Conservation (phyloP, 1,140 invertebrate species). For the Pogonus chalceus region DNA sequence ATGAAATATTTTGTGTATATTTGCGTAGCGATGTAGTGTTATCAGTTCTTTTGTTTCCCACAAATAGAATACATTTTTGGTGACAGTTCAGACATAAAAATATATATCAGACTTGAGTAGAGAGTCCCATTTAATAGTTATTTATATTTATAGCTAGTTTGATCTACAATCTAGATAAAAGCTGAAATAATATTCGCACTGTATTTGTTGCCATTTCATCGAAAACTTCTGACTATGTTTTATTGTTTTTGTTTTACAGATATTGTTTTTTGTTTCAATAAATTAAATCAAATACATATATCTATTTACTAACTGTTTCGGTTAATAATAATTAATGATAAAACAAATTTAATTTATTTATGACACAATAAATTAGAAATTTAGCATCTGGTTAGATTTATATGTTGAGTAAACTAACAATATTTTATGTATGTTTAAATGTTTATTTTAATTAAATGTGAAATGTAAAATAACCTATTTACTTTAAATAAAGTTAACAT, state of each 20-base stretch:
- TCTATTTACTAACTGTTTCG: neutral
- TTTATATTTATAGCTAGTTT: neutral
- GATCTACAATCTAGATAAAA: neutral
- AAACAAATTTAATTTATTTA: too few relatives aligned
- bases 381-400: too few relatives aligned
- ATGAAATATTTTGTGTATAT: neutral
- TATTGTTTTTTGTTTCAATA: neutral
- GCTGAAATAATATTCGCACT: neutral
- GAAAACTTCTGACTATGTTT: too few relatives aligned
- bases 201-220: neutral
- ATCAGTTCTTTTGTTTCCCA: neutral
- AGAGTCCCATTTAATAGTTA: constrained; percentile 4
- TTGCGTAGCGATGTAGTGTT: neutral
- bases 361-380: too few relatives aligned
- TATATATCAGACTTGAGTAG: neutral
- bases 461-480: too few relatives aligned
- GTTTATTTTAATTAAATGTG: too few relatives aligned
- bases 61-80: constrained; percentile 2
- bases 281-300: too few relatives aligned
- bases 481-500: too few relatives aligned
- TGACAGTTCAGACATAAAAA: constrained; percentile 1
- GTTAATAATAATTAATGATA: too few relatives aligned
- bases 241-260: neutral
- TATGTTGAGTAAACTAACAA: too few relatives aligned
- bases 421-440: too few relatives aligned